These are phyloP conservation scores for Mythimna albipuncta DNA, from an alignment of 2,888 invertebrate genomes.

Conservation along the genomic window DNA sequence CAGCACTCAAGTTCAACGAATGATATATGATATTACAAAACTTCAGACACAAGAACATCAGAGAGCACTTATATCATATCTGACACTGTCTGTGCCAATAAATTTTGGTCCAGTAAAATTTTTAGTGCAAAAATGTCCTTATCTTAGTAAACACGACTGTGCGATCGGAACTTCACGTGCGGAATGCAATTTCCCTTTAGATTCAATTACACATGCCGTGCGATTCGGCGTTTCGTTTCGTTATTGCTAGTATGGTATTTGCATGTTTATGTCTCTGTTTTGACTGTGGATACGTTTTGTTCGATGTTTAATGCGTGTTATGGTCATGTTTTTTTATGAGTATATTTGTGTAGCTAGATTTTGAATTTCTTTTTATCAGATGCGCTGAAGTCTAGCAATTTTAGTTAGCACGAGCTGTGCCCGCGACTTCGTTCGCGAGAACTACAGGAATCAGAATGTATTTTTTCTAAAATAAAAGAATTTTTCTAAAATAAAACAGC, in stretches of 20 bases:
- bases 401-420: no score
- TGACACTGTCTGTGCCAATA: constrained; percentile 40
- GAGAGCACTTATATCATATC: constrained; percentile 33
- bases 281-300: constrained; percentile 53
- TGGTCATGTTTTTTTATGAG: constrained; percentile 26
- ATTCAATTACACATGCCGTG: constrained; percentile 80
- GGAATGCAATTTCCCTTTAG: constrained; percentile 81
- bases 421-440: no score
- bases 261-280: constrained; percentile 75
- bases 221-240: constrained; percentile 72
- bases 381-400: no score
- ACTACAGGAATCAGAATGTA: no score
- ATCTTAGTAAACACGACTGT: constrained; percentile 64
- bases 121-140: constrained; percentile 53
- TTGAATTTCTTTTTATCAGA: neutral
- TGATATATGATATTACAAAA: constrained; percentile 52
- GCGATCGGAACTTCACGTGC: constrained; percentile 73
- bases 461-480: no score
- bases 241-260: constrained; percentile 71
- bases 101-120: constrained; percentile 52
- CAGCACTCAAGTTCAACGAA: constrained; percentile 47
- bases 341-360: neutral
- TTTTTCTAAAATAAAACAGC: no score
- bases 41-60: constrained; percentile 40
- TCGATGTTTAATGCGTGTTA: constrained; percentile 28